Conservation (phyloP, 2,113 vertebrate species). For the Erythrocercus mccallii region DNA sequence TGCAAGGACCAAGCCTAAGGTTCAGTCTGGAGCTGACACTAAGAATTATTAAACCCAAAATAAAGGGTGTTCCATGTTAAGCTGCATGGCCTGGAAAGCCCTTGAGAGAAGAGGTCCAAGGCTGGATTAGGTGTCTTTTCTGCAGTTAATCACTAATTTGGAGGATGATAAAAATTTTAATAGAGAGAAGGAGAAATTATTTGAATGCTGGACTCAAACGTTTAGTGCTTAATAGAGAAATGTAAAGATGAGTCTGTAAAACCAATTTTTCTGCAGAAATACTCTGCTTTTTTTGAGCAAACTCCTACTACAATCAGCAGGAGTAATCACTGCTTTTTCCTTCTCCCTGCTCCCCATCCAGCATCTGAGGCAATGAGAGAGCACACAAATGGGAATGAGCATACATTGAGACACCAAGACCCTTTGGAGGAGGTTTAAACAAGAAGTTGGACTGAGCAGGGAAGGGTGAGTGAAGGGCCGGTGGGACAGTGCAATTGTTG, state of each 20-base stretch:
- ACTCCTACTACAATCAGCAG: background rate
- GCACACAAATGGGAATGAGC: background rate
- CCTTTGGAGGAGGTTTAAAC: background rate
- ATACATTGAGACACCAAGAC: rapidly evolving
- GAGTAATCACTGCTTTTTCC: background rate
- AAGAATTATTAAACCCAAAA: background rate
- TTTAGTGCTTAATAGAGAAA: background rate
- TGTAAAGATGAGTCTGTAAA: background rate
- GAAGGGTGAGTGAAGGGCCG: background rate
- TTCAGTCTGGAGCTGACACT: background rate
- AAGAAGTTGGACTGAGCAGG: background rate
- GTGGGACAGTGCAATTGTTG: background rate
- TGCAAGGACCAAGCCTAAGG: background rate
- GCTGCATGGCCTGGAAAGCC: background rate
- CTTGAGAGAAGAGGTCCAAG: background rate
- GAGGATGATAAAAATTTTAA: background rate
- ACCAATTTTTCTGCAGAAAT: background rate
- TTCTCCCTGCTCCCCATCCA: background rate
- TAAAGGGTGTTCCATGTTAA: background rate
- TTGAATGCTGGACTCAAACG: background rate
- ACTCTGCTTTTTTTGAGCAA: background rate
- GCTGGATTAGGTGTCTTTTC: background rate
- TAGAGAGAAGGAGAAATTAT: background rate
- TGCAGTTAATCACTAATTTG: background rate
- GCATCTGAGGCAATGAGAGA: background rate